These are phyloP conservation scores for Tethya wilhelma DNA, from an alignment of 37 sponge, comb jelly and placozoan genomes.

Conservation along the genomic window DNA sequence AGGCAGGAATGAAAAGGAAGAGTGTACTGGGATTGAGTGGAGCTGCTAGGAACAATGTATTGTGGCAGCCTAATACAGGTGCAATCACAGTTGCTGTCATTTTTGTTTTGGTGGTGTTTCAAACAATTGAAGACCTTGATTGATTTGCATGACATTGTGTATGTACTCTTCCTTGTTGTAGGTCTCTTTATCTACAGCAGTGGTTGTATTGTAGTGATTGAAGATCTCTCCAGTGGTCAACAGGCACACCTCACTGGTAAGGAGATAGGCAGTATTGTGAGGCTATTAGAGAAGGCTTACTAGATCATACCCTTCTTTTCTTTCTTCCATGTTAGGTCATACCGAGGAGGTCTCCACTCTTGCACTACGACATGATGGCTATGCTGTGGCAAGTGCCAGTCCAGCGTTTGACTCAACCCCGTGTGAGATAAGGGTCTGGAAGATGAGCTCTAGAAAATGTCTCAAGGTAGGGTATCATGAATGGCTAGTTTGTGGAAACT, in stretches of 20 bases:
- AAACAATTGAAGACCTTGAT: too few species aligned
- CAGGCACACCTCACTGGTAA: constrained; percentile 74
- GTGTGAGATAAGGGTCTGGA: constrained; percentile 80
- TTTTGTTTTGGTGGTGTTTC: too few species aligned
- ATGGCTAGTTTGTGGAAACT: neutral
- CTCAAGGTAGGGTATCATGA: constrained; percentile 47
- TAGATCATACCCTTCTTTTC: neutral
- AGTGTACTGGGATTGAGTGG: constrained; percentile 64
- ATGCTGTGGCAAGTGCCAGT: constrained; percentile 67
- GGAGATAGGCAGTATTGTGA: too few species aligned
- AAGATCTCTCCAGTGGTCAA: constrained; percentile 58
- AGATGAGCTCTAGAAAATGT: constrained; percentile 46
- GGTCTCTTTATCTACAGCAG: constrained; percentile 79
- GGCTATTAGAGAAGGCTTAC: neutral
- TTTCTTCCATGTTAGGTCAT: constrained; percentile 51
- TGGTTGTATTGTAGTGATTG: constrained; percentile 78
- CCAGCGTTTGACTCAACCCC: constrained; percentile 22
- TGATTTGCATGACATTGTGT: too few species aligned
- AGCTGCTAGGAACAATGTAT: constrained; percentile 52
- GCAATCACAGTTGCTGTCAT: neutral
- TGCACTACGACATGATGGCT: constrained; percentile 59
- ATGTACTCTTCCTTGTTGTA: constrained; percentile 11
- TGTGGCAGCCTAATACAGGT: constrained; percentile 81
- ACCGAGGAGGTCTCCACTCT: constrained; percentile 69
- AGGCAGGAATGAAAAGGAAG: constrained; percentile 58